A percentile compares a stretch with the other conserved stretches of the same genome.
phyloP scores from a whole-genome alignment of 2,888 invertebrate genomes.

The Deilephila porcellus region DNA sequence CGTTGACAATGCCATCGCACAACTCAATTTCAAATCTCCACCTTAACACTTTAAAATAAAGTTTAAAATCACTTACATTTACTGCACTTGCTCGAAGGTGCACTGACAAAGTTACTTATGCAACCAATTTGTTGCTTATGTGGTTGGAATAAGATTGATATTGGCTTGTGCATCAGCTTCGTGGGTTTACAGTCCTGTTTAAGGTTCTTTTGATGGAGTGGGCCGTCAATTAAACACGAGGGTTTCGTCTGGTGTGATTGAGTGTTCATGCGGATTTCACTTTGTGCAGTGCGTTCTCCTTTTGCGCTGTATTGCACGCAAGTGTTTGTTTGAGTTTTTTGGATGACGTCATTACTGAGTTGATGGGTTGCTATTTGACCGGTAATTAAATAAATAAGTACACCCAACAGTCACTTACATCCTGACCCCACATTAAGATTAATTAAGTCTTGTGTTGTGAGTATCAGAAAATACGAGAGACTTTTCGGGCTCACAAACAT shows the following conservation, averaged over 20 bases:
- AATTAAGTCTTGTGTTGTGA: too few species aligned
- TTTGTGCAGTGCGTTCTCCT: slow-evolving; percentile 49
- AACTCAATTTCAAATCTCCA: slow-evolving; percentile 9
- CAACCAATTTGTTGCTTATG: slow-evolving; percentile 34
- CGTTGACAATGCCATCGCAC: slow-evolving; percentile 64
- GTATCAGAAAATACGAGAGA: too few species aligned
- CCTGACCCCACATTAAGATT: too few species aligned
- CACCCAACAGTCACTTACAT: too few species aligned
- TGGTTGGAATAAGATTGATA: slow-evolving; percentile 51
- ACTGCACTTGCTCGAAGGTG: slow-evolving; percentile 1
- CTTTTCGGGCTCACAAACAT: too few species aligned
- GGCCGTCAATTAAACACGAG: slow-evolving; percentile 80
- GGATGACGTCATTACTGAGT: neutral
- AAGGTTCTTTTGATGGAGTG: slow-evolving; percentile 81
- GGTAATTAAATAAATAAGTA: neutral
- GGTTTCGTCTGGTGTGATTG: slow-evolving; percentile 74
- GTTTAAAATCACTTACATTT: slow-evolving; percentile 25
- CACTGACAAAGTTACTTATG: slow-evolving; percentile 18
- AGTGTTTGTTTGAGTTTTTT: slow-evolving; percentile 36
- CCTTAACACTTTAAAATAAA: neutral
- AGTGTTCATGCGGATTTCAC: slow-evolving; percentile 76
- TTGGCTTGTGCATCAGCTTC: slow-evolving; percentile 43
- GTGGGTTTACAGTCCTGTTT: slow-evolving; percentile 56
- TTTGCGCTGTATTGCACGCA: slow-evolving; percentile 40
- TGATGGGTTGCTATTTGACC: neutral